Percentiles rank a stretch among this genome's conserved stretches.
phyloP scores from a whole-genome alignment of 2,113 vertebrate species.

The Ceyx cyanopectus region DNA sequence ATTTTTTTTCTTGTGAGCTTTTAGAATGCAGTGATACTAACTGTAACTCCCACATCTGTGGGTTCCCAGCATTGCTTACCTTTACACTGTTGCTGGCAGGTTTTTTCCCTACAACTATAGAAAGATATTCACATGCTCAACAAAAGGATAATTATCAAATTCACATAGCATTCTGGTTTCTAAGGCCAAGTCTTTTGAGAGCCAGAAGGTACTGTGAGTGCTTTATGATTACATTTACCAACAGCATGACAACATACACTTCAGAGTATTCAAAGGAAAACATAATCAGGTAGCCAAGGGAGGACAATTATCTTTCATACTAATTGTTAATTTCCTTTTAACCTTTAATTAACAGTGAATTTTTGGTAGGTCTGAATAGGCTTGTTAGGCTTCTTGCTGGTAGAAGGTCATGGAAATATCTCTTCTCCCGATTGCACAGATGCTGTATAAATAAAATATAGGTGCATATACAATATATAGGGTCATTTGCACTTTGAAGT shows the following conservation, averaged over 20 bases:
- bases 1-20: background rate
- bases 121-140: background rate
- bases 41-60: background rate
- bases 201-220: background rate
- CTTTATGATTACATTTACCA: conserved; percentile 59
- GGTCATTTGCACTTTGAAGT: conserved; percentile 53
- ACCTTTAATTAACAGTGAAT: conserved; percentile 81
- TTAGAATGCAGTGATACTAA: background rate
- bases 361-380: conserved; percentile 67
- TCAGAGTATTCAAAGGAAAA: conserved; percentile 65
- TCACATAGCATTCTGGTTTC: conserved; percentile 33
- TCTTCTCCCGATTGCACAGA: conserved; percentile 55
- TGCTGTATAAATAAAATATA: conserved; percentile 72
- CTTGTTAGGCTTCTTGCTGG: conserved; percentile 67
- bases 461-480: conserved; percentile 32
- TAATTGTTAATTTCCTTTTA: conserved; percentile 78
- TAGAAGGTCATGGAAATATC: conserved; percentile 72
- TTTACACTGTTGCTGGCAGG: background rate
- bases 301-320: conserved; percentile 76
- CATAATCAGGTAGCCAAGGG: conserved; percentile 73
- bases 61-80: background rate
- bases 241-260: conserved; percentile 57
- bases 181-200: conserved; percentile 50
- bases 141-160: conserved; percentile 7
- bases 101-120: background rate